phyloP scores from a whole-genome alignment of 2,113 vertebrate species.

The Chloropsis cyanopogon region DNA sequence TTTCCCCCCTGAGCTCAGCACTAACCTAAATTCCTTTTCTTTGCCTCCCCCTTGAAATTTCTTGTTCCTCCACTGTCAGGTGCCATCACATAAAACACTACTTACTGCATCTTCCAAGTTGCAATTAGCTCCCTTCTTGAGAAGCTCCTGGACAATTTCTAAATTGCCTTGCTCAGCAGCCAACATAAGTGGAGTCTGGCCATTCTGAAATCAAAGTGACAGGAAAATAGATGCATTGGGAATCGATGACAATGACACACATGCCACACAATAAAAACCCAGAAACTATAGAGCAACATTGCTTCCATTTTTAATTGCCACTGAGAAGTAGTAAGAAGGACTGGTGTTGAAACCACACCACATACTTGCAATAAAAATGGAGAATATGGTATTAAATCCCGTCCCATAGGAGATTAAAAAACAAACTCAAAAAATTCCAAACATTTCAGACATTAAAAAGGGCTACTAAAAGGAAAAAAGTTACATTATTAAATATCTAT shows the following conservation, averaged over 20 bases:
- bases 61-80: background rate
- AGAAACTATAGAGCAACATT: background rate
- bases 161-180: constrained; percentile 93
- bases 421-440: background rate
- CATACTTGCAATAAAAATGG: background rate
- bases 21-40: background rate
- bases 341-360: background rate
- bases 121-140: constrained; percentile 90
- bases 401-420: background rate
- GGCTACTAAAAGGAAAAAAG: background rate
- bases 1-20: accelerated
- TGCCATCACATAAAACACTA: background rate
- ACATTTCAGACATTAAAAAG: background rate
- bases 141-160: constrained; percentile 92
- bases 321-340: background rate
- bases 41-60: background rate
- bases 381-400: background rate
- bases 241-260: background rate
- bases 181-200: constrained; percentile 95
- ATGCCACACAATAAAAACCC: background rate
- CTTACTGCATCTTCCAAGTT: constrained; percentile 93
- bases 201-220: constrained; percentile 75
- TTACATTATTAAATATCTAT: background rate
- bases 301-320: background rate
- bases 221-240: background rate